Percentiles rank a stretch among this genome's conserved stretches.
Evolutionary conservation across 2,113 vertebrate genomes (phyloP).

Genomic region (Marmota monax): DNA sequence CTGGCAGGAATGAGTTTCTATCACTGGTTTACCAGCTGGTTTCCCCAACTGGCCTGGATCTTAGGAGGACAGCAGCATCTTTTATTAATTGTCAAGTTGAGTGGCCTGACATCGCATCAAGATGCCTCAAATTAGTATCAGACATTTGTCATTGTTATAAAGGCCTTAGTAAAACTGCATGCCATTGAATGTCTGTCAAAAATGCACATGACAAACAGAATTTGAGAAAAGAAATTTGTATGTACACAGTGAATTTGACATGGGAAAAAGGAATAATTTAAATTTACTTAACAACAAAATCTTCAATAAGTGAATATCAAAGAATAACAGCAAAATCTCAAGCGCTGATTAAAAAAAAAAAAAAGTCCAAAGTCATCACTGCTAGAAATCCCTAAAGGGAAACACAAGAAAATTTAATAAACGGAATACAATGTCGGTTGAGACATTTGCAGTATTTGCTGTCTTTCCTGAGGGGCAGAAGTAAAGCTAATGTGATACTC

Average conservation of each 20-base stretch:
- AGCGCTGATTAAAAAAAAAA: background rate
- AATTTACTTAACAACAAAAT: constrained; percentile 48
- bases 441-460: constrained; percentile 63
- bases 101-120: background rate
- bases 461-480: constrained; percentile 61
- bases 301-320: constrained; percentile 43
- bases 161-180: background rate
- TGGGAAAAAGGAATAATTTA: constrained; percentile 47
- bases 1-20: background rate
- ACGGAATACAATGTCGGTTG: constrained; percentile 61
- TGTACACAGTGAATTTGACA: background rate
- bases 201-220: constrained; percentile 17
- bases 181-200: background rate
- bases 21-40: background rate
- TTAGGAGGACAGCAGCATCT: background rate
- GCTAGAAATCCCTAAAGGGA: constrained; percentile 56
- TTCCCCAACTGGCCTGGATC: background rate
- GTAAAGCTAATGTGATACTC: constrained; percentile 61
- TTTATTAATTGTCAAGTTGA: background rate
- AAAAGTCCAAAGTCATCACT: constrained; percentile 48
- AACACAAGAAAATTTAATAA: constrained; percentile 71
- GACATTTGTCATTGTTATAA: constrained; percentile 37
- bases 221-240: constrained; percentile 6
- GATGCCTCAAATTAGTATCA: background rate
- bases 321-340: constrained; percentile 36